Evolutionary conservation across 2,113 vertebrate genomes (phyloP), one percentile per base, ranked within the genome.

Genomic region (Percopsis transmontana): DNA sequence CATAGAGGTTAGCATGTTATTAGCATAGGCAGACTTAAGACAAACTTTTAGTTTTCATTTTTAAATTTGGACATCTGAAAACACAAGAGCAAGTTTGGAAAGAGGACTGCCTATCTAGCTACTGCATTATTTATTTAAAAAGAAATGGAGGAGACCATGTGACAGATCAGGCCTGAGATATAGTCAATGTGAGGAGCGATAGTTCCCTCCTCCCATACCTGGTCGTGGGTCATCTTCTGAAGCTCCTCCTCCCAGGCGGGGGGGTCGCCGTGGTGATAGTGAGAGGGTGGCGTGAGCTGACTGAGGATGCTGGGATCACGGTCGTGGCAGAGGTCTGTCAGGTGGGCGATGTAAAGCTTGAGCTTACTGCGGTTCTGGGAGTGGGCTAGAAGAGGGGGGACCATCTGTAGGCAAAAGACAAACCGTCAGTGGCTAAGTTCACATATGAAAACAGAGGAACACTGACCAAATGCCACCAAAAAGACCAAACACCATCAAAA

Each of bases 291-390:
- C 61, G 92, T 91, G 85, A 97, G 93, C 60, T 93, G 93, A 55
- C 91, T 93, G 74, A 98, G 95, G 79, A 98, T 98, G 87, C 92
- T 89, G 81, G 95, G 95, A 90, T 98, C 95, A 73, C 96, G 94
- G 70, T 97, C 95, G 54, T 96, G 95, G 93, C 94, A 95, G 47
- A 95, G 94, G 89, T 94, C 93, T 61, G 93, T 98, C 93, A 99
- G 93, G 88, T 98, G 96, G 88, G 94, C 94, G 66, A 96, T 97
- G 91, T 98, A 97, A 88, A 98, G 93, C 92, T 97, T 96, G 89
- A 97, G 91, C 87, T 96, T 96, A 90, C 96, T 97, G 93, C 94
- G 94, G 89, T 97, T 97, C 90, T 97, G 95, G 80, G 95, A 94
- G 59, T 97, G 92, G 90, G 96, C 95, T 94, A 98, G 80, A 75